Evolutionary conservation across 2,113 vertebrate species (phyloP).

Genomic region (Mesitornis unicolor): DNA sequence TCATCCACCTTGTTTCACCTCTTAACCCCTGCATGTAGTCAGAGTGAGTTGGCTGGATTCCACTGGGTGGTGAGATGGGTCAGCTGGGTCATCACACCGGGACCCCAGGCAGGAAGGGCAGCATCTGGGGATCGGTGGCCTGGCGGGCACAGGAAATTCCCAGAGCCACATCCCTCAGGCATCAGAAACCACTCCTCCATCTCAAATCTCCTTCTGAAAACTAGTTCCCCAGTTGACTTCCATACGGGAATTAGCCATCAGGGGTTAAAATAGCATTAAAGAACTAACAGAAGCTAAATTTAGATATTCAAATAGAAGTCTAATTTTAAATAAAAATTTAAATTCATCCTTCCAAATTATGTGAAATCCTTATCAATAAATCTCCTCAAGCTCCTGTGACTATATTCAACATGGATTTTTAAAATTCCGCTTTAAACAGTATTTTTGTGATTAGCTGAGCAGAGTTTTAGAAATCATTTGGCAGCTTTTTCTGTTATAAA

Average conservation of each 20-base stretch:
- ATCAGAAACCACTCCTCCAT: neutral
- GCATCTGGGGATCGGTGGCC: fast-evolving
- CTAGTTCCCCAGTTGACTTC: neutral
- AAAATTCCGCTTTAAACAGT: conserved; percentile 25
- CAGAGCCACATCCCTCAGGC: neutral
- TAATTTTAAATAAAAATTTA: neutral
- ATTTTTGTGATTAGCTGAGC: conserved; percentile 41
- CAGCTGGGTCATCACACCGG: fast-evolving
- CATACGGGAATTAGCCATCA: neutral
- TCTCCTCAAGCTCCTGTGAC: conserved; percentile 3
- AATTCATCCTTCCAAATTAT: conserved; percentile 5
- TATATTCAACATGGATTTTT: conserved; percentile 33
- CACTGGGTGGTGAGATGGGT: too few species aligned
- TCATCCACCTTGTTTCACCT: neutral
- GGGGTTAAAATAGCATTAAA: neutral
- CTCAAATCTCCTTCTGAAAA: neutral
- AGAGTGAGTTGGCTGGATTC: neutral
- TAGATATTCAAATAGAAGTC: conserved; percentile 9
- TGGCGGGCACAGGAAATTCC: neutral
- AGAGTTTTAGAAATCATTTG: conserved; percentile 35
- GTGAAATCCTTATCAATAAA: conserved; percentile 41
- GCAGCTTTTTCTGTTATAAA: conserved; percentile 2
- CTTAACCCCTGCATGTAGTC: neutral
- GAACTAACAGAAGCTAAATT: neutral
- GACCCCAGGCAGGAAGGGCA: neutral